Evolutionary conservation across 1,140 invertebrate species (phyloP).

Genomic region (Drosophila auraria): DNA sequence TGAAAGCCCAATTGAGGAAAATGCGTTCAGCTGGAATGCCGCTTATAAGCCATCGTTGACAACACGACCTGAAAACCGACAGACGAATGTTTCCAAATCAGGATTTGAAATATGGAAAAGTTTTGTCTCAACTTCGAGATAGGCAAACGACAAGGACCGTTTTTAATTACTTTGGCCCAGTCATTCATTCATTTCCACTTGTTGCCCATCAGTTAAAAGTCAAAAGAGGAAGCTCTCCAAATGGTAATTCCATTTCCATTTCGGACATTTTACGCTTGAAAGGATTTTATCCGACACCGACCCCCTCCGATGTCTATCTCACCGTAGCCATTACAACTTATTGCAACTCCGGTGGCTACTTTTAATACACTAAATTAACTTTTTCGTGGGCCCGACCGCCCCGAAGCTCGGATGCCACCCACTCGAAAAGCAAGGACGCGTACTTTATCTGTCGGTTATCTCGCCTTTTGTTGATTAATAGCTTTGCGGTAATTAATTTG

Average conservation of each 20-base stretch:
- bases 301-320: conserved; percentile 62
- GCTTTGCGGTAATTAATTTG: conserved; percentile 78
- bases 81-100: conserved; percentile 48
- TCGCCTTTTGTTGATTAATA: conserved; percentile 72
- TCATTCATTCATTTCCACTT: conserved; percentile 68
- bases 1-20: conserved; percentile 21
- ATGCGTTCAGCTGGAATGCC: conserved; percentile 68
- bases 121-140: conserved; percentile 31
- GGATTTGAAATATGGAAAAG: conserved; percentile 56
- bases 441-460: conserved; percentile 73
- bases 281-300: conserved; percentile 35
- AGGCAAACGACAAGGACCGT: conserved; percentile 25
- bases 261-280: conserved; percentile 69
- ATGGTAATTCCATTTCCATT: conserved; percentile 69
- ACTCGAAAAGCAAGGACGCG: conserved; percentile 36
- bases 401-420: conserved; percentile 22
- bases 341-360: conserved; percentile 70
- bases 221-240: conserved; percentile 38
- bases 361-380: conserved; percentile 82
- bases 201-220: conserved; percentile 76
- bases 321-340: conserved; percentile 69
- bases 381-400: conserved; percentile 27
- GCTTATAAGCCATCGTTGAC: conserved; percentile 59
- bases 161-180: conserved; percentile 70
- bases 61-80: conserved; percentile 33